phyloP scores from a whole-genome alignment of 2,797 vertebrate genomes.

The Bovichtus variegatus region DNA sequence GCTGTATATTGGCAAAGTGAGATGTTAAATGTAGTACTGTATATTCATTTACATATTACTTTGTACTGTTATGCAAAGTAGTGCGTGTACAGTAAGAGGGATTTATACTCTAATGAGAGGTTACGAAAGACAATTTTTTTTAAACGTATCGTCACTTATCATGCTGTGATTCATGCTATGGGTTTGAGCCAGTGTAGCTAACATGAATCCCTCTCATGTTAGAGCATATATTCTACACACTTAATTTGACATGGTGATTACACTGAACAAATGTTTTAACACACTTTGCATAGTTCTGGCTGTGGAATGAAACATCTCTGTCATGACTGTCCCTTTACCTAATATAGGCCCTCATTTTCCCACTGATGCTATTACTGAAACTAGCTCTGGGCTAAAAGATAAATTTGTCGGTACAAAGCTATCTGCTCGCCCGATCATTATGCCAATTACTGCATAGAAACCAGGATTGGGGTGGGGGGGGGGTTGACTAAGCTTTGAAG shows the following conservation, averaged over 20 bases:
- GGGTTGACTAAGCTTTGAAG: slow-evolving; percentile 28
- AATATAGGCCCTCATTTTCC: slow-evolving; percentile 58
- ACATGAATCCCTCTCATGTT: slow-evolving; percentile 41
- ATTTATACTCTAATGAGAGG: background rate
- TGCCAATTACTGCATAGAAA: slow-evolving; percentile 65
- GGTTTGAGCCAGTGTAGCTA: background rate
- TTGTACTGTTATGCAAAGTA: background rate
- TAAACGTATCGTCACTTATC: background rate
- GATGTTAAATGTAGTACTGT: background rate
- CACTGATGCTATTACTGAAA: slow-evolving; percentile 66
- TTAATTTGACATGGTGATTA: slow-evolving; percentile 54
- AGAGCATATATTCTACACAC: slow-evolving; percentile 19
- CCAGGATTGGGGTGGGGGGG: slow-evolving; percentile 11
- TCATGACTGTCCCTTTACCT: slow-evolving; percentile 44
- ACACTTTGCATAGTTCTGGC: slow-evolving; percentile 22
- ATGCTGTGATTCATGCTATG: slow-evolving; percentile 21
- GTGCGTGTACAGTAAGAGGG: background rate
- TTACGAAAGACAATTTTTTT: background rate
- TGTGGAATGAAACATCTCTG: slow-evolving; percentile 36
- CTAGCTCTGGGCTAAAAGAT: slow-evolving; percentile 64
- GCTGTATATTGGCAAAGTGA: background rate
- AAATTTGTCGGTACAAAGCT: slow-evolving; percentile 64
- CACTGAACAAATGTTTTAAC: slow-evolving; percentile 37
- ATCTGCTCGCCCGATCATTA: slow-evolving; percentile 65
- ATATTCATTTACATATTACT: background rate